phyloP scores from a whole-genome alignment of 1,140 invertebrate species.

The Drosophila kikkawai region DNA sequence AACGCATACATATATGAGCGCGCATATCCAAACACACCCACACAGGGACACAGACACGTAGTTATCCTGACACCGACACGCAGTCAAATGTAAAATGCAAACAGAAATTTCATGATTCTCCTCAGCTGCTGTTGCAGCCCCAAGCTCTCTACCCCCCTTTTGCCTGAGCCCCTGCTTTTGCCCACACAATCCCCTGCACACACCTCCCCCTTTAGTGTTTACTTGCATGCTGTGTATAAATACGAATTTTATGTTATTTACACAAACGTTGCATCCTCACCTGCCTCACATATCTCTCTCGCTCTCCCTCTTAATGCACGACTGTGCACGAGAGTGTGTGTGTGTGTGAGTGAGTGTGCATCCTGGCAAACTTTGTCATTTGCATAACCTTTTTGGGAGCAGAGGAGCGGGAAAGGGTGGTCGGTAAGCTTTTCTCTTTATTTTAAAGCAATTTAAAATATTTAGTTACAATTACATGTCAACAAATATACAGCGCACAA shows the following conservation, averaged over 20 bases:
- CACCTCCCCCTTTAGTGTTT: constrained; percentile 42
- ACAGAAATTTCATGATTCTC: constrained; percentile 70
- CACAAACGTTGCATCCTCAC: constrained; percentile 75
- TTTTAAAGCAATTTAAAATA: constrained; percentile 84
- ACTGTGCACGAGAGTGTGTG: constrained; percentile 8
- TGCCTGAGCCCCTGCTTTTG: not conserved
- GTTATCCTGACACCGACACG: constrained; percentile 75
- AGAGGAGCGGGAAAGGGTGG: not conserved
- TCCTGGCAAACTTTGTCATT: constrained; percentile 76
- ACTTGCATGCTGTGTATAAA: constrained; percentile 80
- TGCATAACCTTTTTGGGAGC: constrained; percentile 72
- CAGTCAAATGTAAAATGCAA: constrained; percentile 81
- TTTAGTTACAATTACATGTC: constrained; percentile 83
- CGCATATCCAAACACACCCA: constrained; percentile 32
- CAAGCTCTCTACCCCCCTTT: not conserved
- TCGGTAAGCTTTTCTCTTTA: constrained; percentile 57
- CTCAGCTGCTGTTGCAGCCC: constrained; percentile 46
- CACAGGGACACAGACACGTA: constrained; percentile 38
- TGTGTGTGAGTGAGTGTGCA: constrained; percentile 32
- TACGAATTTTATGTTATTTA: constrained; percentile 83
- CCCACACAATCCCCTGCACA: not conserved
- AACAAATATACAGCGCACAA: constrained; percentile 62
- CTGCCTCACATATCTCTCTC: constrained; percentile 33
- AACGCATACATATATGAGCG: constrained; percentile 25
- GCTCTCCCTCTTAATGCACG: constrained; percentile 18